A percentile compares a stretch with the other conserved stretches of the same genome.
Conservation (phyloP, 2,888 invertebrate species). For the Rugalucina vietnamica region DNA sequence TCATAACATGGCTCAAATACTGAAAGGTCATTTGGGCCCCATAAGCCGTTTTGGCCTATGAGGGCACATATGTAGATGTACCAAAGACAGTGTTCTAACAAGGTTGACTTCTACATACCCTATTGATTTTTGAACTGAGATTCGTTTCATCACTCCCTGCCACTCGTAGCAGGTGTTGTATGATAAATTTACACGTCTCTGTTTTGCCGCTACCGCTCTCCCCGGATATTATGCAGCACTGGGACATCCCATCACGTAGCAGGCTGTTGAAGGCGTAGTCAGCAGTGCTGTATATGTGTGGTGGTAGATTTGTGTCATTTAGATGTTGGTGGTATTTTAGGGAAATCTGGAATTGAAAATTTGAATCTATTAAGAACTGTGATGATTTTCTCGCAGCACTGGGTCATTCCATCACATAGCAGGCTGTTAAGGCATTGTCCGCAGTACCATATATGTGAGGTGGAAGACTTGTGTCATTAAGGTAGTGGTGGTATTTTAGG, state of each 20-base stretch:
- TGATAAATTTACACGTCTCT: constrained; percentile 75
- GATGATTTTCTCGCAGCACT: constrained; percentile 82
- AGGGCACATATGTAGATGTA: no score
- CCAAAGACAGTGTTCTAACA: no score
- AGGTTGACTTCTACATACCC: constrained; percentile 62
- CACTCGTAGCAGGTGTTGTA: constrained; percentile 74
- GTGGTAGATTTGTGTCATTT: constrained; percentile 61
- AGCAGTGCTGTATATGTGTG: constrained; percentile 80
- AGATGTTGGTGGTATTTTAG: constrained; percentile 55
- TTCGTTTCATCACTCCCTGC: constrained; percentile 69
- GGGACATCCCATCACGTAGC: constrained; percentile 66
- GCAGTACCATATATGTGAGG: constrained; percentile 81
- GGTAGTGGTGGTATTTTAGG: constrained; percentile 54
- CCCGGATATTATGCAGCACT: constrained; percentile 82
- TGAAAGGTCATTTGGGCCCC: no score
- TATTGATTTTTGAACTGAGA: constrained; percentile 75
- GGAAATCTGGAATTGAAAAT: constrained; percentile 65
- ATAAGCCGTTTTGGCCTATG: no score
- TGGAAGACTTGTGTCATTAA: constrained; percentile 51
- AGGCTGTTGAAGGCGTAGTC: constrained; percentile 76
- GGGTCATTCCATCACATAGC: constrained; percentile 66
- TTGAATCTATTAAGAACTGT: no score
- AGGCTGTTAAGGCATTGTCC: constrained; percentile 76
- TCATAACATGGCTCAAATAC: no score
- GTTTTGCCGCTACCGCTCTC: constrained; percentile 82